These are phyloP conservation scores for Drosophila algonquin DNA, from an alignment of 2,888 invertebrate species.

Conservation along the genomic window DNA sequence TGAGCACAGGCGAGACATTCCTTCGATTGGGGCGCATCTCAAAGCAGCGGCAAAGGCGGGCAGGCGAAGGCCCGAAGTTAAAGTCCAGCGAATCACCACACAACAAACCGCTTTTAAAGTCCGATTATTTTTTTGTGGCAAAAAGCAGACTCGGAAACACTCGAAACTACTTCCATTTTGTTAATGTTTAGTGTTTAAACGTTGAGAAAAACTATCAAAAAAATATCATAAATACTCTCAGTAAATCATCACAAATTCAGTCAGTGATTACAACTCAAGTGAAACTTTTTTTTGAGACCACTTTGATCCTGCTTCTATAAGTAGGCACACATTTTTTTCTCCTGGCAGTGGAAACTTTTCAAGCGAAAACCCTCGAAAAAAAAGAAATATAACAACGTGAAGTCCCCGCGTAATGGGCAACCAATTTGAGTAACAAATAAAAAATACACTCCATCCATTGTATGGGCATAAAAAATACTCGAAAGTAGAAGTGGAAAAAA, in stretches of 20 bases:
- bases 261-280: background rate
- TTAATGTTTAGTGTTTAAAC: background rate
- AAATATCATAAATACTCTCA: constrained; percentile 10
- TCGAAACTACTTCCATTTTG: background rate
- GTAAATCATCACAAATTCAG: background rate
- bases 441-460: constrained; percentile 18
- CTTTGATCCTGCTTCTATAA: background rate
- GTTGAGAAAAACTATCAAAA: background rate
- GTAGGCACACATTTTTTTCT: background rate
- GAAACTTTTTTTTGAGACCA: background rate
- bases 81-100: constrained; percentile 21
- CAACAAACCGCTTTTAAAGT: constrained; percentile 25
- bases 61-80: constrained; percentile 19
- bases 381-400: constrained; percentile 12
- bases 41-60: background rate
- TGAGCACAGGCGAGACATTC: constrained; percentile 16
- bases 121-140: background rate
- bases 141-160: background rate
- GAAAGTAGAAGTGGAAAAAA: constrained; percentile 12
- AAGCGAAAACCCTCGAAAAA: background rate
- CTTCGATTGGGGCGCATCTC: constrained; percentile 16
- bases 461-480: constrained; percentile 6
- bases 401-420: constrained; percentile 25
- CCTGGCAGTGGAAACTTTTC: background rate
- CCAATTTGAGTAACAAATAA: constrained; percentile 34